These are phyloP conservation scores for Platyrinchus mystaceus DNA, from an alignment of 2,797 vertebrate genomes.

Conservation along the genomic window DNA sequence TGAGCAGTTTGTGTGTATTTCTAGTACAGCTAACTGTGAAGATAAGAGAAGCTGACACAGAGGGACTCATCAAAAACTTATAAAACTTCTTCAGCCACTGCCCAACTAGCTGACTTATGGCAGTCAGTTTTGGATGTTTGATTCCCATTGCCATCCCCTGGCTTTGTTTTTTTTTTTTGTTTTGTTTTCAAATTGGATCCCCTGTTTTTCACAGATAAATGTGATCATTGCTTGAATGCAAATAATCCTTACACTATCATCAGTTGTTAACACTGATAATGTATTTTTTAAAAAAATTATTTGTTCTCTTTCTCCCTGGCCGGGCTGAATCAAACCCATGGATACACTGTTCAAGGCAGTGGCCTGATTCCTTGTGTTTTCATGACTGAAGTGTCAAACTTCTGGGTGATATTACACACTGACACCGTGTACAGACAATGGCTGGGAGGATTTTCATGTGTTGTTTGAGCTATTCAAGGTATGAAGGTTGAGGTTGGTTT, in stretches of 20 bases:
- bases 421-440: neutral
- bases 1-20: neutral
- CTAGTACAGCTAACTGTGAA: neutral
- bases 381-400: neutral
- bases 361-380: neutral
- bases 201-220: neutral
- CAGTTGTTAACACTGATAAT: neutral
- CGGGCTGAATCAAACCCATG: neutral
- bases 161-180: neutral
- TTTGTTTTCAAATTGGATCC: neutral
- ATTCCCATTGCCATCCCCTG: neutral
- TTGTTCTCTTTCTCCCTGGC: neutral
- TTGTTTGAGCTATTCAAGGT: neutral
- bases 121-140: neutral
- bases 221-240: neutral
- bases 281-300: neutral
- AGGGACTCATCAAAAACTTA: neutral
- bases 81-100: neutral
- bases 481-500: neutral
- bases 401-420: neutral
- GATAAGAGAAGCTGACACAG: neutral
- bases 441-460: neutral
- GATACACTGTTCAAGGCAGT: neutral
- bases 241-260: neutral
- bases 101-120: fast-evolving